A percentile compares a stretch with the other conserved stretches of the same genome.
Evolutionary conservation across 2,797 vertebrate species (phyloP).

Genomic region (Chaunax sp.): DNA sequence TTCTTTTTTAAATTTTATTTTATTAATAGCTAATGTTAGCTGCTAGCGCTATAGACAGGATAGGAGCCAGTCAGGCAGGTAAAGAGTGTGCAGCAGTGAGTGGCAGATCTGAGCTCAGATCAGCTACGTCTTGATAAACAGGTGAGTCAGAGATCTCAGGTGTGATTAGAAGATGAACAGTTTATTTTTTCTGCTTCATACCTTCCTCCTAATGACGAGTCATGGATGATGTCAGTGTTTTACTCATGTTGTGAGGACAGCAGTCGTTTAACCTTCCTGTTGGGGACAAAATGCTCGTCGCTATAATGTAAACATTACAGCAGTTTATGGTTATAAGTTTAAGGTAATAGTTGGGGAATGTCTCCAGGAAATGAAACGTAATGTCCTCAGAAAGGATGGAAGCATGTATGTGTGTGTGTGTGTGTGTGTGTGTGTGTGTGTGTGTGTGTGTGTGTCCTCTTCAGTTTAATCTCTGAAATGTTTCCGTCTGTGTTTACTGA

Average conservation of each 20-base stretch:
- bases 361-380: too few species aligned
- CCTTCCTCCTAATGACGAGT: background rate
- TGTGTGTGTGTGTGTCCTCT: background rate
- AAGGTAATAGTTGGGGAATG: too few species aligned
- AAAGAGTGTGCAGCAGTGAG: background rate
- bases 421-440: slow-evolving; percentile 14
- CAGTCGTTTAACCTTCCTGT: too few species aligned
- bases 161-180: slow-evolving; percentile 24
- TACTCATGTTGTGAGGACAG: too few species aligned
- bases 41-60: too few species aligned
- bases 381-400: too few species aligned
- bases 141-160: slow-evolving; percentile 29
- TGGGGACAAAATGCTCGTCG: too few species aligned
- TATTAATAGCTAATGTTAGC: too few species aligned
- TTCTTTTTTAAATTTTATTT: too few species aligned
- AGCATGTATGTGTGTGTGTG: slow-evolving; percentile 5
- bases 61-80: background rate
- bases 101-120: slow-evolving; percentile 11
- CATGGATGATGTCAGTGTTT: background rate
- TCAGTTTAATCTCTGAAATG: slow-evolving; percentile 52
- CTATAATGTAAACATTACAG: too few species aligned
- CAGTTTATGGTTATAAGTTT: too few species aligned
- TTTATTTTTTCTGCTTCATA: slow-evolving; percentile 21
- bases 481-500: slow-evolving; percentile 51
- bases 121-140: slow-evolving; percentile 5